phyloP scores from a whole-genome alignment of 2,113 vertebrate species.

The Setophaga coronata region DNA sequence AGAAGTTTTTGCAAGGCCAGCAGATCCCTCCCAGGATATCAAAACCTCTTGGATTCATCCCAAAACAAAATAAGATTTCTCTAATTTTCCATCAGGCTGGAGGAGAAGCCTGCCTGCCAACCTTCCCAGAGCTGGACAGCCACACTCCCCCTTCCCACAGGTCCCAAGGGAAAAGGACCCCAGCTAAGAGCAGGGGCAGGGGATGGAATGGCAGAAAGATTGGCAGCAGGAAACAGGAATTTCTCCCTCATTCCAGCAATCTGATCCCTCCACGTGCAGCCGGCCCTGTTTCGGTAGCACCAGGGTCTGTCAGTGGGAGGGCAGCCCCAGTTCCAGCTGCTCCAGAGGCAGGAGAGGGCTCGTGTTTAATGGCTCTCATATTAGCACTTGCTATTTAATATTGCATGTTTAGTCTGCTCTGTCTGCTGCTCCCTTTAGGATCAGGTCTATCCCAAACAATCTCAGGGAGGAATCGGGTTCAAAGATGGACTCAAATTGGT shows the following conservation, averaged over 20 bases:
- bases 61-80: conserved; percentile 28
- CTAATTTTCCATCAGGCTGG: conserved; percentile 13
- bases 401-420: conserved; percentile 60
- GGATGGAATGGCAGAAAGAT: background rate
- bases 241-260: conserved; percentile 2
- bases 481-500: conserved; percentile 27
- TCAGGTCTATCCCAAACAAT: conserved; percentile 20
- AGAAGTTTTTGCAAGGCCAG: background rate
- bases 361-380: conserved; percentile 31
- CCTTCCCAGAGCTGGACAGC: background rate
- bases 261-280: background rate
- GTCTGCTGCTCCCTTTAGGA: conserved; percentile 34
- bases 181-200: background rate
- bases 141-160: background rate
- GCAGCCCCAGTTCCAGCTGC: conserved; percentile 33
- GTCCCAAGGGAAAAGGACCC: background rate
- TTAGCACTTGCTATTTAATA: conserved; percentile 58
- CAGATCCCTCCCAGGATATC: conserved; percentile 30
- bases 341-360: background rate
- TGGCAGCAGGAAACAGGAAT: conserved; percentile 7
- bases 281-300: background rate
- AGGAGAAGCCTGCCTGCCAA: background rate
- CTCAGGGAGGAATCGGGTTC: background rate
- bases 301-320: background rate
- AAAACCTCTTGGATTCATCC: conserved; percentile 33